Evolutionary conservation across 2,113 vertebrate genomes (phyloP).

Genomic region (Zootoca vivipara): DNA sequence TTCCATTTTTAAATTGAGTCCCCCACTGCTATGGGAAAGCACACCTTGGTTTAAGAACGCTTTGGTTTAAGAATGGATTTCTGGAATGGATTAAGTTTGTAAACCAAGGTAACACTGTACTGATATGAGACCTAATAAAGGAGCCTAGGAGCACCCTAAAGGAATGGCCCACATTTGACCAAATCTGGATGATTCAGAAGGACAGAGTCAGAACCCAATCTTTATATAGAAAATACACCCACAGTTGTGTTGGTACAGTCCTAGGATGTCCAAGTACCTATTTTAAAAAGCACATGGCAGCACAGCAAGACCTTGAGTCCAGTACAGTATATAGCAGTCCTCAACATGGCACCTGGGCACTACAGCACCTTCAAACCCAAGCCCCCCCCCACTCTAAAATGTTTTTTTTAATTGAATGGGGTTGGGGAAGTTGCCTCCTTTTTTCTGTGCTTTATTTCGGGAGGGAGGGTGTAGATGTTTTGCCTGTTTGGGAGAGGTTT

Average conservation of each 20-base stretch:
- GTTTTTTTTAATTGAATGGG: no score
- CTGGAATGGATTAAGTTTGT: no score
- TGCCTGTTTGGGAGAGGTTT: no score
- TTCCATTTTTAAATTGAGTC: no score
- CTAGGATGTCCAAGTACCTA: neutral
- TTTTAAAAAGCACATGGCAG: neutral
- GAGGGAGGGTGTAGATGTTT: no score
- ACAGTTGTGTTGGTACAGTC: neutral
- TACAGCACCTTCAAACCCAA: no score
- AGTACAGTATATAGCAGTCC: no score
- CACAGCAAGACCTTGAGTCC: neutral
- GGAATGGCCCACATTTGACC: neutral
- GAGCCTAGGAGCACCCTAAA: neutral
- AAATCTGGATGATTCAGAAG: neutral
- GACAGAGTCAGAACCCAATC: neutral
- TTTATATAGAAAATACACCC: neutral
- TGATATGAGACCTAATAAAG: neutral
- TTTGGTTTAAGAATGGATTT: no score
- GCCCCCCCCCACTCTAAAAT: no score
- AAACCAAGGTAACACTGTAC: neutral
- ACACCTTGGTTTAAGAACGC: no score
- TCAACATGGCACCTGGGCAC: no score
- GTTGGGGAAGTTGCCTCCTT: neutral
- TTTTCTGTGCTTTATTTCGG: neutral
- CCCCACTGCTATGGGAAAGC: no score